Percentiles rank a stretch among this genome's conserved stretches.
Evolutionary conservation across 2,888 invertebrate species (phyloP).

Genomic region (Pachydiplax longipennis): DNA sequence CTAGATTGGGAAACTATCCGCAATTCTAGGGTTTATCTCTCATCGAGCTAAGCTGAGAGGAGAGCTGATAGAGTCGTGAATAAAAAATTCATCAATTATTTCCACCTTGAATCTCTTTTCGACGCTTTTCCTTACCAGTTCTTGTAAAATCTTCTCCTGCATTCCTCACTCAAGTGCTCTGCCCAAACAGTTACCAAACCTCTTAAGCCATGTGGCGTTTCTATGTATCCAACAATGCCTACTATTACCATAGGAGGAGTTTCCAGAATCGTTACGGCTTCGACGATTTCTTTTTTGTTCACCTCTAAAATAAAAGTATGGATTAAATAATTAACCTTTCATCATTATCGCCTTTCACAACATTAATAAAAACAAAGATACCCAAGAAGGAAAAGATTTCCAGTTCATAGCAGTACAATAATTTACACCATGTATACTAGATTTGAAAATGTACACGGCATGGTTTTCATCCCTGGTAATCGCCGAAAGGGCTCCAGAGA

Average conservation of each 20-base stretch:
- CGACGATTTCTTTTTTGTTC: slow-evolving; percentile 99
- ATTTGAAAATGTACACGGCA: slow-evolving; percentile 30
- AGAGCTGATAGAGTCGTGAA: background rate
- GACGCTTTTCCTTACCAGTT: slow-evolving; percentile 99
- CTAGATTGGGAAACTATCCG: background rate
- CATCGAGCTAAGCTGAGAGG: slow-evolving; percentile 46
- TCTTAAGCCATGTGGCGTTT: slow-evolving; percentile 96
- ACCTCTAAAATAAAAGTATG: slow-evolving; percentile 76
- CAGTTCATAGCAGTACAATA: no score
- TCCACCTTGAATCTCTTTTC: no score
- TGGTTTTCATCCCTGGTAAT: slow-evolving; percentile 48
- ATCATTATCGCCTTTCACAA: no score
- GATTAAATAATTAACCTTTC: no score
- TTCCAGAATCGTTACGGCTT: slow-evolving; percentile 97
- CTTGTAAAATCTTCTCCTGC: slow-evolving; percentile 98
- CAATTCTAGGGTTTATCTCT: background rate
- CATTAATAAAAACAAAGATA: no score
- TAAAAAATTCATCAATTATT: background rate
- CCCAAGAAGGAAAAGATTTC: no score
- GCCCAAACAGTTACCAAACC: slow-evolving; percentile 97
- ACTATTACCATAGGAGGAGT: slow-evolving; percentile 98
- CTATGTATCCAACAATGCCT: slow-evolving; percentile 98
- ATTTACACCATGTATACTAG: no score
- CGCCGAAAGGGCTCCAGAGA: slow-evolving; percentile 47
- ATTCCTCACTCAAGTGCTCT: slow-evolving; percentile 98